Conservation (phyloP, 2,113 vertebrate species). For the Lutjanus erythropterus region DNA sequence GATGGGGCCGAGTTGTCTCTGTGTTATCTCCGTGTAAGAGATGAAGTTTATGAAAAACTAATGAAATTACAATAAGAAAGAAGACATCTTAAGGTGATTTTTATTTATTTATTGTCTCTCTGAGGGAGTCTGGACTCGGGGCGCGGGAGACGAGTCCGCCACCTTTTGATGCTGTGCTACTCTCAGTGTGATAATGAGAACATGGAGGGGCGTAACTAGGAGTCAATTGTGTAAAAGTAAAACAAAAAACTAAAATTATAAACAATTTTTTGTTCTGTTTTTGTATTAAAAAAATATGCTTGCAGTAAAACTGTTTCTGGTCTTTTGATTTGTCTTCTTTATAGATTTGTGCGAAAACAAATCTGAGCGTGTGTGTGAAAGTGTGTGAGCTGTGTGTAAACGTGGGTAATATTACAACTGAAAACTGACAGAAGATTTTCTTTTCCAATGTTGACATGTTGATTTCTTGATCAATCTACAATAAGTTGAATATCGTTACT, state of each 20-base stretch:
- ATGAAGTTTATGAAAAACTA: conserved; percentile 78
- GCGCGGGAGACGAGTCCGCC: conserved; percentile 63
- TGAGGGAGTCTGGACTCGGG: conserved; percentile 47
- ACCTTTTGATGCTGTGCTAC: conserved; percentile 88
- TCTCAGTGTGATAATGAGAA: conserved; percentile 88
- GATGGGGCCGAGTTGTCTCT: conserved; percentile 50
- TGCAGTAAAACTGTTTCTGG: conserved; percentile 88
- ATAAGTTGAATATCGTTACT: too few relatives aligned
- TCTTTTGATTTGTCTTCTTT: background rate
- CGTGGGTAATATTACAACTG: background rate
- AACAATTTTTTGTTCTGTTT: conserved; percentile 88
- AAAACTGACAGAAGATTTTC: background rate
- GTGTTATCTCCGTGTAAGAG: conserved; percentile 70
- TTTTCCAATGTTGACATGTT: background rate
- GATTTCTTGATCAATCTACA: too few relatives aligned
- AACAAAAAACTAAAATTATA: conserved; percentile 86
- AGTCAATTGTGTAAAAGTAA: conserved; percentile 92
- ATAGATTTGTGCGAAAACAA: background rate
- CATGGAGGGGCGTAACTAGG: conserved; percentile 84
- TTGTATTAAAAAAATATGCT: conserved; percentile 99
- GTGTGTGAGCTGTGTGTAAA: background rate
- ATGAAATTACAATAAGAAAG: conserved; percentile 71
- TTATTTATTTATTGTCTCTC: conserved; percentile 98
- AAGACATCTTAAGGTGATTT: conserved; percentile 85
- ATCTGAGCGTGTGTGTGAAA: background rate